These are phyloP conservation scores for Eristalinus sepulchralis DNA, from an alignment of 2,888 invertebrate species.

Conservation along the genomic window DNA sequence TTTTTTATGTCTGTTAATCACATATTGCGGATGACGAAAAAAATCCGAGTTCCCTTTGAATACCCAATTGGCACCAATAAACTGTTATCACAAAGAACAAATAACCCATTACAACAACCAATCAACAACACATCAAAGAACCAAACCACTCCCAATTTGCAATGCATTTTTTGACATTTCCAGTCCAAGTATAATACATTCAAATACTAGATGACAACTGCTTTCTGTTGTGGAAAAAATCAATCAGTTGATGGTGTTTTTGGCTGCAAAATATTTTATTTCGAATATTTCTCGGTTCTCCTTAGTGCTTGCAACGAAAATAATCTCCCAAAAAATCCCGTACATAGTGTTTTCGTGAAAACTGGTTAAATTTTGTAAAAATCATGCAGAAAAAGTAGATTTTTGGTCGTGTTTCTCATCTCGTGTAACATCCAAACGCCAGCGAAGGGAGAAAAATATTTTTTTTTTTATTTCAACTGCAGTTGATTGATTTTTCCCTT, in stretches of 20 bases:
- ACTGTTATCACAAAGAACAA: background rate
- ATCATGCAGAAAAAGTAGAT: slow-evolving; percentile 7
- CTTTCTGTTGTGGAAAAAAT: slow-evolving; percentile 67
- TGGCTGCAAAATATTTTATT: slow-evolving; percentile 36
- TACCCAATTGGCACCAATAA: too few species aligned
- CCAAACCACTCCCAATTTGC: background rate
- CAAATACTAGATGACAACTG: slow-evolving; percentile 33
- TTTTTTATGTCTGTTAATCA: too few species aligned
- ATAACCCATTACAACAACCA: background rate
- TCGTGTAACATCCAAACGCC: background rate
- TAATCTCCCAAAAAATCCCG: background rate
- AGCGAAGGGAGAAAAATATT: background rate
- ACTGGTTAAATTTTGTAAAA: background rate
- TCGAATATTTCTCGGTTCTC: slow-evolving; percentile 14
- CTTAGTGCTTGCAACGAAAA: background rate
- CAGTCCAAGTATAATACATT: slow-evolving; percentile 29
- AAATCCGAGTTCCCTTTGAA: too few species aligned
- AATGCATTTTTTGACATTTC: slow-evolving; percentile 31
- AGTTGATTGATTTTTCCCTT: slow-evolving; percentile 60
- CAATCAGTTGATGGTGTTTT: slow-evolving; percentile 60
- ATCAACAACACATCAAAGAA: background rate
- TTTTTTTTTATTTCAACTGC: slow-evolving; percentile 2
- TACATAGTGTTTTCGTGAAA: background rate
- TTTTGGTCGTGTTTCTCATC: background rate
- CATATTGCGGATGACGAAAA: too few species aligned